Percentiles rank a stretch among this genome's conserved stretches.
Conservation (phyloP, 2,797 vertebrate species). For the Merluccius polli region DNA sequence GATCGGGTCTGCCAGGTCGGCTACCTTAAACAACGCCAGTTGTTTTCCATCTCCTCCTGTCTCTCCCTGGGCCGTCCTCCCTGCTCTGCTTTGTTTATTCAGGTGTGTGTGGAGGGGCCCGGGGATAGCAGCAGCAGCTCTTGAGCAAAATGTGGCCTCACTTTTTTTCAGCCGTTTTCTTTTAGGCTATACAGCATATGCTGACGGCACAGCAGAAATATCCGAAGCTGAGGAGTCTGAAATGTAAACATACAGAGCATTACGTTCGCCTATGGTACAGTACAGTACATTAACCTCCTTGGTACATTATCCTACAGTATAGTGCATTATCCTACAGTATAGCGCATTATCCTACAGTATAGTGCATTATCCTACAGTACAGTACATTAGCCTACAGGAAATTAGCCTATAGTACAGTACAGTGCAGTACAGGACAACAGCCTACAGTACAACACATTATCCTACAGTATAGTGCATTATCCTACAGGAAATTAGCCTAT, state of each 20-base stretch:
- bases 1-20: constrained; percentile 33
- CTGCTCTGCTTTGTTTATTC: constrained; percentile 68
- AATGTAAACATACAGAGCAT: background rate
- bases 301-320: no score
- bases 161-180: constrained; percentile 6
- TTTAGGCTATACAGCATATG: background rate
- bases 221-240: background rate
- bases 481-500: no score
- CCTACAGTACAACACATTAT: no score
- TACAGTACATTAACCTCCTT: no score
- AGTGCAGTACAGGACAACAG: no score
- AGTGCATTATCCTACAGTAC: no score
- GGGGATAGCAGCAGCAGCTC: constrained; percentile 33
- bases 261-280: background rate
- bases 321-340: no score
- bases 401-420: no score
- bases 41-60: constrained; percentile 38
- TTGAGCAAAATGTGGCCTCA: constrained; percentile 26
- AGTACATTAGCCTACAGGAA: no score
- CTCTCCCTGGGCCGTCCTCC: constrained; percentile 33
- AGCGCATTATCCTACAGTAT: no score
- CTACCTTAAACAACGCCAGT: constrained; percentile 40
- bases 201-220: background rate
- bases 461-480: no score
- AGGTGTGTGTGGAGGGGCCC: constrained; percentile 57